A percentile compares a stretch with the other conserved stretches of the same genome.
phyloP scores from a whole-genome alignment of 2,113 vertebrate species.

The Heliornis fulica region DNA sequence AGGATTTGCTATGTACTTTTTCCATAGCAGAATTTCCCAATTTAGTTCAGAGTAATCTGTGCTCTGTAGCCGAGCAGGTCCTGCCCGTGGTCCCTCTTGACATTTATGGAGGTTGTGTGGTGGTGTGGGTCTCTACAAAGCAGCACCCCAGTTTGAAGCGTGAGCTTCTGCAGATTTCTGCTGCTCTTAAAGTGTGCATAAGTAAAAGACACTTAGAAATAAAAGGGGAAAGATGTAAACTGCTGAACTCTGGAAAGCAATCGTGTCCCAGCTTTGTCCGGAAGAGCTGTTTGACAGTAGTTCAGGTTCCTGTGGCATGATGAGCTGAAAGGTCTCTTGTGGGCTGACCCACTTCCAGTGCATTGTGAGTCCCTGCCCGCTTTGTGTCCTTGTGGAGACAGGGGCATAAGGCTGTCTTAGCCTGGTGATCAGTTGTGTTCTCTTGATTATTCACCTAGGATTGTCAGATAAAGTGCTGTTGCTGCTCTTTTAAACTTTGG shows the following conservation, averaged over 20 bases:
- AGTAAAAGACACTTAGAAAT: not conserved
- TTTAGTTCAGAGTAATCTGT: not conserved
- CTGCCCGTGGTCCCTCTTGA: not conserved
- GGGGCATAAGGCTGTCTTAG: not conserved
- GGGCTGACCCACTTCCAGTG: not conserved
- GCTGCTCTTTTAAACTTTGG: not conserved
- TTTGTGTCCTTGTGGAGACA: not conserved
- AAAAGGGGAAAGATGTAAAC: not conserved
- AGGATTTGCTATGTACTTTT: not conserved
- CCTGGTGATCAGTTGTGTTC: not conserved
- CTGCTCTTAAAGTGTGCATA: not conserved
- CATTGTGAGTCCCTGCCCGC: not conserved
- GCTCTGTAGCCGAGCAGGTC: not conserved
- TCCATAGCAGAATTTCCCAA: not conserved
- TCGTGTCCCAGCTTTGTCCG: not conserved
- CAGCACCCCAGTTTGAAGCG: not conserved
- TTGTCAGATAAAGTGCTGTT: conserved; percentile 8
- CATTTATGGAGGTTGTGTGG: not conserved
- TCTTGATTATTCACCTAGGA: not conserved
- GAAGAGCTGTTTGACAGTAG: not conserved
- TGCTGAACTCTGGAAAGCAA: not conserved
- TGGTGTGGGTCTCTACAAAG: not conserved
- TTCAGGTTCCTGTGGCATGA: not conserved
- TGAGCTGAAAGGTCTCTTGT: not conserved
- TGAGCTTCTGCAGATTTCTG: not conserved